Evolutionary conservation across 2,113 vertebrate genomes (phyloP), one percentile per base, ranked within the genome.

Genomic region (Nestor notabilis): DNA sequence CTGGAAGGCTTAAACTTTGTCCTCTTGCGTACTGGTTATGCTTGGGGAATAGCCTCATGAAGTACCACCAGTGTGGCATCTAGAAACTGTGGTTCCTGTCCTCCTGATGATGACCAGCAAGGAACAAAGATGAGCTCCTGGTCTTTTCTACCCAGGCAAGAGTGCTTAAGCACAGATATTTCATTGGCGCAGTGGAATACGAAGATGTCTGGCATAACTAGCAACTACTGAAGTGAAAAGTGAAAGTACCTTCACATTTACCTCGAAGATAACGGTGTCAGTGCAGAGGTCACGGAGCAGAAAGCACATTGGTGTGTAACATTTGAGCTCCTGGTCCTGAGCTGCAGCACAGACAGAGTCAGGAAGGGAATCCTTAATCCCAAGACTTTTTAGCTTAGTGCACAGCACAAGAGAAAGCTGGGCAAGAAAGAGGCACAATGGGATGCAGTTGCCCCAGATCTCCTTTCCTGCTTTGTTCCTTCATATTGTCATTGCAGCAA

Each of bases 201-300:
- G 8, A 49, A 60, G 20, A 29, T 10, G 7, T 47, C 80, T 49
- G 24, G 4, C 24, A 28, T 39, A 50, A 50, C 10, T 15, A 43
- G n/a, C 19, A 41, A n/a, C 25, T 23, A 6, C 19, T 25, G 25
- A 55, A 64, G 11, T 16, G 29, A 11, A 87, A 35, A 70, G 25
- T 43, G 29, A 27, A 27, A 46, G 17, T 11, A 19, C 17, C 19
- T 61, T 53, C 25, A 46, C 0, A 0, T 14, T 76, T 35, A 27
- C 44, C 39, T 49, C n/a, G 7, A 20, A 89, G 70, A 24, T 21
- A 20, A 68, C 0, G 9, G 15, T 46, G 21, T 13, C 33, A 60
- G 21, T 5, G 18, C 8, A 41, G 23, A 72, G 15, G 19, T 9
- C 37, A 17, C 0, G 12, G 58, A 76, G 33, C 29, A 77, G 39